Conservation (phyloP, 2,888 invertebrate genomes). For the Herminia tarsipennalis region DNA sequence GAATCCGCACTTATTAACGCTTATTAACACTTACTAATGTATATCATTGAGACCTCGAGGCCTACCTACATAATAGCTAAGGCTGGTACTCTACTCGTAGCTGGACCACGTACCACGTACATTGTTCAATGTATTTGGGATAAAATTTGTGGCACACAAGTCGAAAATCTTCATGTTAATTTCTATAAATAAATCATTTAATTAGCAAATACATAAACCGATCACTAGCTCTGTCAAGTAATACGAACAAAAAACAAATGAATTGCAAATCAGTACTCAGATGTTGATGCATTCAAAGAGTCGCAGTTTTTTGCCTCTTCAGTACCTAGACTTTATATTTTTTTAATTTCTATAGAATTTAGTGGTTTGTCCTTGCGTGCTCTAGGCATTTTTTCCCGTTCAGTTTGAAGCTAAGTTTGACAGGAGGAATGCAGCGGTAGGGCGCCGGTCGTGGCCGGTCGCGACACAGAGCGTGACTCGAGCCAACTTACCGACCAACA, state of each 20-base stretch:
- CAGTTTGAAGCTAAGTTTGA: conserved; percentile 74
- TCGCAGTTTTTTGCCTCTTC: conserved; percentile 17
- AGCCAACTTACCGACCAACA: conserved; percentile 53
- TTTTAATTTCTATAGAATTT: conserved; percentile 52
- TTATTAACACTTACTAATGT: no score
- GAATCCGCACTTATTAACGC: no score
- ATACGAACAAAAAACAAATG: conserved; percentile 5
- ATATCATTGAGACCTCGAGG: no score
- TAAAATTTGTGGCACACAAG: no score
- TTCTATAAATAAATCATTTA: no score
- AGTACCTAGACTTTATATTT: not conserved
- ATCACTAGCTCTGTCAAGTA: no score
- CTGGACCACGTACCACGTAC: no score
- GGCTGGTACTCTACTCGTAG: no score
- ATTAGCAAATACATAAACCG: no score
- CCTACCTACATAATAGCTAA: no score
- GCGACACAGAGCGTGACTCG: conserved; percentile 71
- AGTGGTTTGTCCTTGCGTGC: conserved; percentile 63
- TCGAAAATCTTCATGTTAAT: no score
- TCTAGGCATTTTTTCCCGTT: conserved; percentile 66
- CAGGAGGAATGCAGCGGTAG: conserved; percentile 74
- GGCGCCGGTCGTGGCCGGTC: conserved; percentile 75
- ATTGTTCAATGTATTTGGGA: no score
- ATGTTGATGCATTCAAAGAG: conserved; percentile 14
- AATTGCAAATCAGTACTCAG: conserved; percentile 15